A percentile compares a stretch with the other conserved stretches of the same genome.
These are phyloP conservation scores for Ophioninae sp. DNA, from an alignment of 2,888 invertebrate genomes.

Conservation along the genomic window DNA sequence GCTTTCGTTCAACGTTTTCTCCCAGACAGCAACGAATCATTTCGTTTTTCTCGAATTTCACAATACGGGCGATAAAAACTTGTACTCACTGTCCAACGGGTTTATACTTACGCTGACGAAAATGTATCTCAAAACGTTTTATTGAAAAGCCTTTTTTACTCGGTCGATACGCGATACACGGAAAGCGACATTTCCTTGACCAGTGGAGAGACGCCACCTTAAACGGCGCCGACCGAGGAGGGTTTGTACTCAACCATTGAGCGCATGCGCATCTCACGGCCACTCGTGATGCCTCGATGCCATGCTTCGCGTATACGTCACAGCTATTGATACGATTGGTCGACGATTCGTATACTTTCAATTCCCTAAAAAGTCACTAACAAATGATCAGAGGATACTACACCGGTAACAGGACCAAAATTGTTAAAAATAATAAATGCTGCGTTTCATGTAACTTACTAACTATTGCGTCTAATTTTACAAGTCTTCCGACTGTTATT, in stretches of 20 bases:
- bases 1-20: not conserved
- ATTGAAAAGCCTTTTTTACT: slow-evolving; percentile 70
- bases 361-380: not conserved
- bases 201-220: slow-evolving; percentile 57
- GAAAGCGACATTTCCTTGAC: slow-evolving; percentile 53
- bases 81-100: slow-evolving; percentile 34
- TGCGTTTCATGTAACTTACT: not conserved
- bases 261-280: slow-evolving; percentile 22
- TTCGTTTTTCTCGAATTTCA: not conserved
- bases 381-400: not conserved
- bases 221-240: slow-evolving; percentile 50
- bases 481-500: not conserved
- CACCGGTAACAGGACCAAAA: not conserved
- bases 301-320: slow-evolving; percentile 11
- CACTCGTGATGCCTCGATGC: not conserved
- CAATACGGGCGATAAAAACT: slow-evolving; percentile 12
- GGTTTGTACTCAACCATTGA: slow-evolving; percentile 24
- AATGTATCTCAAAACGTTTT: slow-evolving; percentile 35
- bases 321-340: not conserved
- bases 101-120: slow-evolving; percentile 12
- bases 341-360: not conserved
- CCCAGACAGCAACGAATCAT: not conserved
- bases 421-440: not conserved
- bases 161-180: slow-evolving; percentile 76
- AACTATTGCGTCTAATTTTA: not conserved